phyloP scores from a whole-genome alignment of 2,797 vertebrate species.

The Characodon lateralis region DNA sequence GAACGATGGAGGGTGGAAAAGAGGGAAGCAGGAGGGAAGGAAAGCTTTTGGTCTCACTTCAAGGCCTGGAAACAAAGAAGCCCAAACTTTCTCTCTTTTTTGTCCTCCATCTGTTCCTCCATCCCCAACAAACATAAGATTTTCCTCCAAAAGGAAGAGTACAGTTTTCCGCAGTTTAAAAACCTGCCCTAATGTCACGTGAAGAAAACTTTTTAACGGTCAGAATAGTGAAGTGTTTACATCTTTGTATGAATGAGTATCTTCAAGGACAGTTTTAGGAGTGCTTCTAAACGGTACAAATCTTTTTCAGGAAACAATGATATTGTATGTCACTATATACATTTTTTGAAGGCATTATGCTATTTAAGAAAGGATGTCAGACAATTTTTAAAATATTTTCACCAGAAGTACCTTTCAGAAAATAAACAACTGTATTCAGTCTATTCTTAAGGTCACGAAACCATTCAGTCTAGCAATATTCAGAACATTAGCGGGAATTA shows the following conservation, averaged over 20 bases:
- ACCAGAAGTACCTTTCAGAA: background rate
- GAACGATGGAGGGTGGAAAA: constrained; percentile 44
- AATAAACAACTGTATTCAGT: too few relatives aligned
- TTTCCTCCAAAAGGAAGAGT: constrained; percentile 65
- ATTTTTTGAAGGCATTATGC: too few relatives aligned
- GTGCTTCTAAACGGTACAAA: background rate
- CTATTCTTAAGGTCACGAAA: background rate
- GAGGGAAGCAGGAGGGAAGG: constrained; percentile 79
- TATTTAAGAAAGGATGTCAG: background rate
- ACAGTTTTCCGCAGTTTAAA: constrained; percentile 37
- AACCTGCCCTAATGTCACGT: constrained; percentile 21
- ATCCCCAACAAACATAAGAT: constrained; percentile 65
- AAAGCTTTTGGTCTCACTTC: constrained; percentile 96
- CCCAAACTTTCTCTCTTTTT: constrained; percentile 82
- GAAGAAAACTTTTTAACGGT: background rate
- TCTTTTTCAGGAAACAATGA: background rate
- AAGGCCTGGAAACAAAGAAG: constrained; percentile 96
- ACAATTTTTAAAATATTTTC: background rate
- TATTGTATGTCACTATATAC: too few relatives aligned
- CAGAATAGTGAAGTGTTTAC: background rate
- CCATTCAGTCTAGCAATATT: background rate
- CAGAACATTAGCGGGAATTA: background rate
- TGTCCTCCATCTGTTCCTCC: constrained; percentile 55
- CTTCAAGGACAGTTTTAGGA: background rate
- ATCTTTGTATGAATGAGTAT: background rate